Conservation (phyloP, 2,888 invertebrate species). For the Drosophila colorata region DNA sequence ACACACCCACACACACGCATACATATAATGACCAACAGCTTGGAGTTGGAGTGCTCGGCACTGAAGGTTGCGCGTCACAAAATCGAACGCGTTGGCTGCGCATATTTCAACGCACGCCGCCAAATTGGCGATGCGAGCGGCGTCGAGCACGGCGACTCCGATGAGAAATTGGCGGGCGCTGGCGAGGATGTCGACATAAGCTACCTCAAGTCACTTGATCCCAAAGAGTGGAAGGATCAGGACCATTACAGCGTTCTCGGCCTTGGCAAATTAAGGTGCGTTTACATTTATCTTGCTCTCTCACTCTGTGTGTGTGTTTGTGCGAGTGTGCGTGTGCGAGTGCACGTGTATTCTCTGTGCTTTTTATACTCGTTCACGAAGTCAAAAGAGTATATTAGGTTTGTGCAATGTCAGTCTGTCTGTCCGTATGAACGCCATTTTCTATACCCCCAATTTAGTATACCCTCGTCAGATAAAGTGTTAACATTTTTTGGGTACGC, state of each 20-base stretch:
- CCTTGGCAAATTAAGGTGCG: constrained; percentile 88
- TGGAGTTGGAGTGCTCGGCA: constrained; percentile 51
- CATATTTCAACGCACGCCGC: constrained; percentile 76
- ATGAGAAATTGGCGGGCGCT: constrained; percentile 83
- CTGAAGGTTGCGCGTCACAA: constrained; percentile 65
- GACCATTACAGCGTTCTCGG: constrained; percentile 99
- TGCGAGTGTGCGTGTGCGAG: constrained; percentile 8
- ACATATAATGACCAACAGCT: constrained; percentile 52
- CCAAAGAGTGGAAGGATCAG: constrained; percentile 98
- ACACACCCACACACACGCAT: constrained; percentile 17
- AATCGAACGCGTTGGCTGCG: constrained; percentile 77
- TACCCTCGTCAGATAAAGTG: too few species aligned
- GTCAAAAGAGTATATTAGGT: background rate
- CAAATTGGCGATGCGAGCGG: constrained; percentile 68
- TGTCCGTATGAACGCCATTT: too few species aligned
- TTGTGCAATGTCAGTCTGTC: background rate
- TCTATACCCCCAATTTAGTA: too few species aligned
- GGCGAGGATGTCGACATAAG: constrained; percentile 91
- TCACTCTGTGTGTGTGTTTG: background rate
- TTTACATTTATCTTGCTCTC: constrained; percentile 8
- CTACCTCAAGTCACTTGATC: constrained; percentile 95
- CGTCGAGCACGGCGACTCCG: constrained; percentile 76
- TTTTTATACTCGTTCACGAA: constrained; percentile 31
- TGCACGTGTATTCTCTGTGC: constrained; percentile 56
- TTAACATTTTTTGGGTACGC: too few species aligned